phyloP scores from a whole-genome alignment of 2,888 invertebrate genomes.

The Flabesymbios commensalis region DNA sequence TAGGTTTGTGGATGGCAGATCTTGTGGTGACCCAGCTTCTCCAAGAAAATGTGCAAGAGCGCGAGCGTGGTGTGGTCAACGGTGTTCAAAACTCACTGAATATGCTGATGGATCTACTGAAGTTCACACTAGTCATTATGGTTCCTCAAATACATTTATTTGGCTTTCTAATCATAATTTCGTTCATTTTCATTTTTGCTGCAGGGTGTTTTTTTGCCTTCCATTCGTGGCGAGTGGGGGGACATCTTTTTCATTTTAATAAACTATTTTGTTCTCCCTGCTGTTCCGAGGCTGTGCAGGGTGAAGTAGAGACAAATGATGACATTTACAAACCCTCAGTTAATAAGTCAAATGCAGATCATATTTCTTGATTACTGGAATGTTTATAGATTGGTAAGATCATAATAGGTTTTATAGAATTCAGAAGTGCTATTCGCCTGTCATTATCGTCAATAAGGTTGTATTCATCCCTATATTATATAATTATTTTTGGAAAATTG shows the following conservation, averaged over 20 bases:
- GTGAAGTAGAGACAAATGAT: too few relatives aligned
- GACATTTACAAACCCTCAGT: too few relatives aligned
- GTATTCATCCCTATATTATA: too few relatives aligned
- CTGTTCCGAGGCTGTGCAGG: too few relatives aligned
- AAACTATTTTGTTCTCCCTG: not conserved
- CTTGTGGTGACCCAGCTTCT: slow-evolving; percentile 65
- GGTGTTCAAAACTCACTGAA: slow-evolving; percentile 66
- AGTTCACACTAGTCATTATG: slow-evolving; percentile 62
- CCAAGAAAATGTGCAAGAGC: slow-evolving; percentile 63
- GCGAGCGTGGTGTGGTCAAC: slow-evolving; percentile 63
- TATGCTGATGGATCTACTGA: slow-evolving; percentile 64
- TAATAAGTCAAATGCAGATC: too few relatives aligned
- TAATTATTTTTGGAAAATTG: too few relatives aligned
- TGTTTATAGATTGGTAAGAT: too few relatives aligned
- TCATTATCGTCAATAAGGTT: too few relatives aligned
- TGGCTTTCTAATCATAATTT: slow-evolving; percentile 63
- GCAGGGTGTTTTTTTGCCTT: slow-evolving; percentile 50
- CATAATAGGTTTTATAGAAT: too few relatives aligned
- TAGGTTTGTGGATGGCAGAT: slow-evolving; percentile 66
- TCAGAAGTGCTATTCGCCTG: too few relatives aligned
- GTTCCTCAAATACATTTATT: slow-evolving; percentile 63
- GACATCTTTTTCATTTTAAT: not conserved
- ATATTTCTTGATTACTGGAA: too few relatives aligned
- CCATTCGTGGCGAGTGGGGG: slow-evolving; percentile 37
- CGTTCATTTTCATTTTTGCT: slow-evolving; percentile 54